Conservation (phyloP, 2,797 vertebrate genomes). For the Gymnodraco acuticeps region DNA sequence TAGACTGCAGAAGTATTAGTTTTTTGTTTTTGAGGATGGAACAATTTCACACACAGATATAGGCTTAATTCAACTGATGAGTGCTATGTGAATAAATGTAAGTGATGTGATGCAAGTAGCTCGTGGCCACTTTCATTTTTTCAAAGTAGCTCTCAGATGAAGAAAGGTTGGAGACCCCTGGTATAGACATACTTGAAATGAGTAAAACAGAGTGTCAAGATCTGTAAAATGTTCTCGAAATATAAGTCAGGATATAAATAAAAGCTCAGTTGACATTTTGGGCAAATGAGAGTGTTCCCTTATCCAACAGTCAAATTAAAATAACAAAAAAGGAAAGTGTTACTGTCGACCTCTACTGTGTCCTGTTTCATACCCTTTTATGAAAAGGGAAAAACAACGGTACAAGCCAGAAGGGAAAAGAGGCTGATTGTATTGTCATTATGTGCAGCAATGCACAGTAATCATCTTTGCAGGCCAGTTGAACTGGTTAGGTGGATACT, state of each 20-base stretch:
- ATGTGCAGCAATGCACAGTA: slow-evolving; percentile 32
- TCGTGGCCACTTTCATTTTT: no score
- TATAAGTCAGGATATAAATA: neutral
- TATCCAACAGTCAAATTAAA: neutral
- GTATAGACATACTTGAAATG: neutral
- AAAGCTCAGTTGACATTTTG: slow-evolving; percentile 9
- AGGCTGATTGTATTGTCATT: slow-evolving; percentile 41
- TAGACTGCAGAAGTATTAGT: no score
- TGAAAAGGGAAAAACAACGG: slow-evolving; percentile 34
- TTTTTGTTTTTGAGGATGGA: no score
- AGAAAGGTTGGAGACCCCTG: no score
- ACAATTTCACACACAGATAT: no score
- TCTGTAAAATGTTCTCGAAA: neutral
- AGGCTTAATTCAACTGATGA: no score
- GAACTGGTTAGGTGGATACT: slow-evolving; percentile 49
- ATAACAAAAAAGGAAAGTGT: neutral
- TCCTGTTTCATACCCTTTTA: slow-evolving; percentile 20
- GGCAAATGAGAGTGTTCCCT: slow-evolving; percentile 2
- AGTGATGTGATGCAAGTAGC: no score
- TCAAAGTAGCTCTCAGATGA: no score
- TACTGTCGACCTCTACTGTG: slow-evolving; percentile 8
- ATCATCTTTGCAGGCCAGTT: slow-evolving; percentile 47
- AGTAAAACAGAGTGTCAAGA: no score
- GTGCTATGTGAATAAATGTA: no score
- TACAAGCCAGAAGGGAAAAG: neutral